These are phyloP conservation scores for Syngnathus scovelli DNA, from an alignment of 2,113 vertebrate species.

Conservation along the genomic window DNA sequence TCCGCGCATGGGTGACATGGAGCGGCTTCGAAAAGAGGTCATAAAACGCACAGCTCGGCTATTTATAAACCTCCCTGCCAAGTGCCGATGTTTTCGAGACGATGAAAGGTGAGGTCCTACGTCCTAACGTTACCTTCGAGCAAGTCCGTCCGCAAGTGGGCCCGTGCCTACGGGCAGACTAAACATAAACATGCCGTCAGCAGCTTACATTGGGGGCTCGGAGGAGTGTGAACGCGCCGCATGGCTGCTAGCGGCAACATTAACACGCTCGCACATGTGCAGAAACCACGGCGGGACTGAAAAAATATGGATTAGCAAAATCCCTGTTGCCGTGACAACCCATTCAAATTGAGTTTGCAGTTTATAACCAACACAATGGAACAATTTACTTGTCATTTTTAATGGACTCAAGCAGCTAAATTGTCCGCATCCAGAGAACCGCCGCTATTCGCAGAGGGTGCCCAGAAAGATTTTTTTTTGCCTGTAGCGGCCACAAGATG, in stretches of 20 bases:
- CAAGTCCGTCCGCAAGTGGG: neutral
- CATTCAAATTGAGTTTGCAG: neutral
- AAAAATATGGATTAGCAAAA: neutral
- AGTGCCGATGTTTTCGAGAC: neutral
- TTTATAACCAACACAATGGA: neutral
- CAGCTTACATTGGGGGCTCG: conserved; percentile 34
- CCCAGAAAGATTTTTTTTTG: neutral
- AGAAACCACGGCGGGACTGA: neutral
- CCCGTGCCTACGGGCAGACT: conserved; percentile 31
- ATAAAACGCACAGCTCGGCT: conserved; percentile 26
- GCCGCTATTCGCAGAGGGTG: too few species aligned
- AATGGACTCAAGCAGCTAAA: neutral
- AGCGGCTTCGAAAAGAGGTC: neutral
- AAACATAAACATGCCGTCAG: conserved; percentile 40
- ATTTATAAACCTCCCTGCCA: neutral
- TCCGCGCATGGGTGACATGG: conserved; percentile 26
- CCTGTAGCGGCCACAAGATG: neutral
- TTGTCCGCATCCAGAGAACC: too few species aligned
- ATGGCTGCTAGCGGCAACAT: conserved; percentile 17
- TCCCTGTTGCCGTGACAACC: neutral
- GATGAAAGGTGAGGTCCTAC: conserved; percentile 12
- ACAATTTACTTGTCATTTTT: neutral
- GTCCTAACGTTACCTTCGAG: conserved; percentile 1
- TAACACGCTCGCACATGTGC: conserved; percentile 28
- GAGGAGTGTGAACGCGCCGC: conserved; percentile 15